Conservation (phyloP, 2,888 invertebrate genomes). For the Mactromeris polynyma region DNA sequence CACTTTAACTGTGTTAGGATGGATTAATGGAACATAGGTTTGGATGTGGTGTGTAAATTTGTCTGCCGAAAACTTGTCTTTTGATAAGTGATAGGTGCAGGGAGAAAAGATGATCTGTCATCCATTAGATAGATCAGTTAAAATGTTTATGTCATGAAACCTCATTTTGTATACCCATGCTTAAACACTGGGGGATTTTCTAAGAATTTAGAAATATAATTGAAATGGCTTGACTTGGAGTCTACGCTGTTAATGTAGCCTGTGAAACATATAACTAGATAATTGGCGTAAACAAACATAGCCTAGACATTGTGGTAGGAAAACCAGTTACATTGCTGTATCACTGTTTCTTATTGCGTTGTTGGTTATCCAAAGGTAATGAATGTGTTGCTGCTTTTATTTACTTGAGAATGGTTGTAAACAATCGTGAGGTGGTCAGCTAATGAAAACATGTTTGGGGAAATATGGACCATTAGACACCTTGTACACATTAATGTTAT, state of each 20-base stretch:
- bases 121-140: constrained; percentile 55
- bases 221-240: constrained; percentile 4
- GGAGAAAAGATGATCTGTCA: constrained; percentile 62
- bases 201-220: neutral
- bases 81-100: constrained; percentile 57
- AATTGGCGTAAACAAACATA: neutral
- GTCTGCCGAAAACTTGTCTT: neutral
- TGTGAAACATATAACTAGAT: neutral
- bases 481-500: too few species aligned
- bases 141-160: constrained; percentile 55
- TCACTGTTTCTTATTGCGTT: neutral
- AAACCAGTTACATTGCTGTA: neutral
- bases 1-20: neutral
- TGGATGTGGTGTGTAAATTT: neutral
- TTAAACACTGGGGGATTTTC: neutral
- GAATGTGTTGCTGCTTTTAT: too few species aligned
- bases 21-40: neutral
- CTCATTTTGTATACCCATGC: neutral
- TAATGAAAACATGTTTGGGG: too few species aligned
- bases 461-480: too few species aligned
- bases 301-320: neutral
- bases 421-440: too few species aligned
- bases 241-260: neutral
- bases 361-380: too few species aligned
- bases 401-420: too few species aligned